Conservation (phyloP, 1,140 invertebrate genomes). For the Drosophila guanche region DNA sequence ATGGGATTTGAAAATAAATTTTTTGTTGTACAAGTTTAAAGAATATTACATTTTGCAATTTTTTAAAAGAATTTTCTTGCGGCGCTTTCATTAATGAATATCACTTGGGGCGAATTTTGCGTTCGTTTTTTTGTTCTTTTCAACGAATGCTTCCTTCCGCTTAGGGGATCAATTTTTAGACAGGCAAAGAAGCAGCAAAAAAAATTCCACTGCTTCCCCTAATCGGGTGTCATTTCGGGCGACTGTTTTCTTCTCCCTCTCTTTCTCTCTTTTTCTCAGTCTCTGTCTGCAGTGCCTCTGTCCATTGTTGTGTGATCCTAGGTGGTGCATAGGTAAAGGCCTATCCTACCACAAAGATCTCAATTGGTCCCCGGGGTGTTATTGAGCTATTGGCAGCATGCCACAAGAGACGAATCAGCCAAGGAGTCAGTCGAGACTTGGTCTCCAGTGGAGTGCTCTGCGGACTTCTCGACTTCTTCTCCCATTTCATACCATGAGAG, state of each 20-base stretch:
- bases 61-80: too few species aligned
- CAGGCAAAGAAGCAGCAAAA: too few species aligned
- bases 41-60: too few species aligned
- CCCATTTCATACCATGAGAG: neutral
- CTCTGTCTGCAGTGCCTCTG: slow-evolving; percentile 22
- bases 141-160: too few species aligned
- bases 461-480: neutral
- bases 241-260: slow-evolving; percentile 4
- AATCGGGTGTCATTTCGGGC: neutral
- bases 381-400: slow-evolving; percentile 77
- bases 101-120: too few species aligned
- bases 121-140: too few species aligned
- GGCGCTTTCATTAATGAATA: too few species aligned
- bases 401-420: slow-evolving; percentile 30
- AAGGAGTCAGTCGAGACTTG: neutral
- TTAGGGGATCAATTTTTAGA: too few species aligned
- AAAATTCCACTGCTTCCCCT: slow-evolving; percentile 1
- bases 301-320: slow-evolving; percentile 20
- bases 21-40: too few species aligned
- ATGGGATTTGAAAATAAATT: too few species aligned
- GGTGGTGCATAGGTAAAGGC: slow-evolving; percentile 24
- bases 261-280: neutral
- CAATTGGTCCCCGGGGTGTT: slow-evolving; percentile 78
- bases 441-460: slow-evolving; percentile 42
- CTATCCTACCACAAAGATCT: slow-evolving; percentile 74